Percentiles rank a stretch among this genome's conserved stretches.
Conservation (phyloP, 2,797 vertebrate species). For the Oreochromis mossambicus region DNA sequence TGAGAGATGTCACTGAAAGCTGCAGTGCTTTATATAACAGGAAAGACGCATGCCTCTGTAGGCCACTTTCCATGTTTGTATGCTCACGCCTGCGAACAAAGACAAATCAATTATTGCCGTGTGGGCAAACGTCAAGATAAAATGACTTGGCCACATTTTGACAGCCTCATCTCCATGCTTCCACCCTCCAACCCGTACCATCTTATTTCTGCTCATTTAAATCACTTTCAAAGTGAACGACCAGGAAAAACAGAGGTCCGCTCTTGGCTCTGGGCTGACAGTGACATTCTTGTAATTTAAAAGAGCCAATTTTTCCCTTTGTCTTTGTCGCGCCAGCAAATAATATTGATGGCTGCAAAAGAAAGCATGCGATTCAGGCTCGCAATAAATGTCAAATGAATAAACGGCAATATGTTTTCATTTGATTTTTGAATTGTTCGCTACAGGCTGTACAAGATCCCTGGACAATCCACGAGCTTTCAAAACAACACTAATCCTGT, state of each 20-base stretch:
- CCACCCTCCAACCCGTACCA: neutral
- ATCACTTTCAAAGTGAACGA: slow-evolving; percentile 23
- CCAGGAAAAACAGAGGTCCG: slow-evolving; percentile 10
- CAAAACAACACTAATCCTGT: neutral
- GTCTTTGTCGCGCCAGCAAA: slow-evolving; percentile 37
- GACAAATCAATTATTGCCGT: slow-evolving; percentile 55
- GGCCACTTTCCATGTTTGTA: slow-evolving; percentile 24
- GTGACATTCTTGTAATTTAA: slow-evolving; percentile 42
- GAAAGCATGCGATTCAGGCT: slow-evolving; percentile 26
- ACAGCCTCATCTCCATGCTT: neutral
- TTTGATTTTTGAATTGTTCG: slow-evolving; percentile 31
- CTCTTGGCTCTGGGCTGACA: slow-evolving; percentile 20
- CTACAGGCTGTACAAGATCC: neutral
- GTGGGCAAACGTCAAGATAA: slow-evolving; percentile 45
- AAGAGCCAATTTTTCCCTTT: slow-evolving; percentile 18
- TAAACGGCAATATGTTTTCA: slow-evolving; percentile 35
- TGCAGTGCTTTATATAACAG: slow-evolving; percentile 19
- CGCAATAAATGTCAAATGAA: slow-evolving; percentile 44
- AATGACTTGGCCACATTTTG: slow-evolving; percentile 29
- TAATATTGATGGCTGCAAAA: slow-evolving; percentile 21
- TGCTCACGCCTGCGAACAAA: slow-evolving; percentile 22
- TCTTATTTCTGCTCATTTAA: slow-evolving; percentile 44
- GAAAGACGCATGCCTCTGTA: slow-evolving; percentile 3
- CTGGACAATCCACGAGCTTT: neutral
- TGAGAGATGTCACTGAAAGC: neutral